These are phyloP conservation scores for Meiosimyza platycephala DNA, from an alignment of 2,888 invertebrate species.

Conservation along the genomic window DNA sequence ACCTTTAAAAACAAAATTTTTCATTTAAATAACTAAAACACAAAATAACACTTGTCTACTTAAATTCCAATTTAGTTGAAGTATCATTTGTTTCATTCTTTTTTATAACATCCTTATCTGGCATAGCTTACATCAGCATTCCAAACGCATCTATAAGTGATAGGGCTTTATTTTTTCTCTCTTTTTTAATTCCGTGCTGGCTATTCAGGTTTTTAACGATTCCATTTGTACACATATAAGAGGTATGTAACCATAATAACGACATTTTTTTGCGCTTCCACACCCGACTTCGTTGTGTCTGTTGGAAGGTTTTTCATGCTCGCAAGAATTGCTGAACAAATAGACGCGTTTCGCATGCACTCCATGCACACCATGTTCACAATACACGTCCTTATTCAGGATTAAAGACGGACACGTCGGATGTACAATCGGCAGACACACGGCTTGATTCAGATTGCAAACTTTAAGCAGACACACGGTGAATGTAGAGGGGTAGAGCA, in stretches of 20 bases:
- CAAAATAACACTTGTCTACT: too few species aligned
- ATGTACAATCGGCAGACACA: background rate
- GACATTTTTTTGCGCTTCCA: background rate
- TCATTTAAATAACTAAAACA: too few species aligned
- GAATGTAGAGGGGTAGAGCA: background rate
- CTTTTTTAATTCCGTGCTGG: too few species aligned
- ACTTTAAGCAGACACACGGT: background rate
- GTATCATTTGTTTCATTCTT: too few species aligned
- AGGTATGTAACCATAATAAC: conserved; percentile 17
- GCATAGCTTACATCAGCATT: too few species aligned
- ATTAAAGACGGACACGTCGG: background rate
- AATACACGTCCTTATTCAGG: conserved; percentile 9
- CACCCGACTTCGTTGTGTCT: background rate
- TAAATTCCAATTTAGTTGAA: too few species aligned
- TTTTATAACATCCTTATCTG: too few species aligned
- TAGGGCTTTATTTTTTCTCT: too few species aligned
- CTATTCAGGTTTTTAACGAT: conserved; percentile 15
- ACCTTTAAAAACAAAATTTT: too few species aligned
- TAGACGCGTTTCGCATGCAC: conserved; percentile 16
- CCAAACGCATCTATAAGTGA: too few species aligned
- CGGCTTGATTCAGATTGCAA: conserved; percentile 10
- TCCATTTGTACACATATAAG: conserved; percentile 7
- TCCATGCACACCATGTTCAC: background rate
- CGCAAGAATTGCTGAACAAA: conserved; percentile 14
- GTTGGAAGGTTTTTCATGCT: background rate